Evolutionary conservation across 2,888 invertebrate species (phyloP).

Genomic region (Epistrophella euchroma): DNA sequence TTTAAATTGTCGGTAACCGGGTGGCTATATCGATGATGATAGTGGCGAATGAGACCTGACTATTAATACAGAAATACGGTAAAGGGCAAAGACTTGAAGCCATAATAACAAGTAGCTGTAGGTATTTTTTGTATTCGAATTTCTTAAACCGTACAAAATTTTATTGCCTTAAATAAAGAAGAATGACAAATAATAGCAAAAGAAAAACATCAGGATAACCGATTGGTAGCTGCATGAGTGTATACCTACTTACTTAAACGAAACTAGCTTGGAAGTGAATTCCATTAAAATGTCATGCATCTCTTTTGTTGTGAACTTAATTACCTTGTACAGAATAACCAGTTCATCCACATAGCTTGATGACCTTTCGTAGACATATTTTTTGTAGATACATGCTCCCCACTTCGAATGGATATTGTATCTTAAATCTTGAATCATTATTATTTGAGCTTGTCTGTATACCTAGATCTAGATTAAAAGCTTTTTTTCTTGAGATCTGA

Average conservation of each 20-base stretch:
- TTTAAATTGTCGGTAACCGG: background rate
- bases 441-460: background rate
- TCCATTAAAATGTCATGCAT: conserved; percentile 32
- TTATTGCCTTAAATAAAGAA: background rate
- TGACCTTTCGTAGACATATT: conserved; percentile 19
- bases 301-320: conserved; percentile 11
- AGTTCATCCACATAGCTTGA: conserved; percentile 15
- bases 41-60: conserved; percentile 10
- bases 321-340: conserved; percentile 32
- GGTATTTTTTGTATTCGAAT: background rate
- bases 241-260: background rate
- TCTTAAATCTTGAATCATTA: conserved; percentile 10
- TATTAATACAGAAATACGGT: background rate
- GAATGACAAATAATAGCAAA: background rate
- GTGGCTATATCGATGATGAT: background rate
- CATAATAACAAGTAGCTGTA: background rate
- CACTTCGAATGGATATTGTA: background rate
- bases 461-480: background rate
- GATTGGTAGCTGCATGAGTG: no score
- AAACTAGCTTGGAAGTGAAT: conserved; percentile 9
- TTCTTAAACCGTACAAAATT: background rate
- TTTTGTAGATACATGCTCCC: background rate
- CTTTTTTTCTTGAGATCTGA: background rate
- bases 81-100: conserved; percentile 5
- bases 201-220: background rate